Conservation (phyloP, 92 coral and sea anemone species). For the Parazoanthus swiftii region DNA sequence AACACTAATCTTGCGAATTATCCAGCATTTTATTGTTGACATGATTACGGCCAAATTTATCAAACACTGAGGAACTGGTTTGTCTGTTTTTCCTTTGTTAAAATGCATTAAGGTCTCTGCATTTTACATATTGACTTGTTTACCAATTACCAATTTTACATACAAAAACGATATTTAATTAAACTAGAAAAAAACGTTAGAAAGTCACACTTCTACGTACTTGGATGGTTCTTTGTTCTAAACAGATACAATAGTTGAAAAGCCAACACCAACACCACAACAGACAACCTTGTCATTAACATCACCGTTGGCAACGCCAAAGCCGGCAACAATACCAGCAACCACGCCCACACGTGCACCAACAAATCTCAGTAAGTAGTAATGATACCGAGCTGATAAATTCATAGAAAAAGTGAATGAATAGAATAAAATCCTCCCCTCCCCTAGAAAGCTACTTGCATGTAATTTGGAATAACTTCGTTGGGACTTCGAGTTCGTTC, state of each 20-base stretch:
- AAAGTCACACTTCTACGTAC: background rate
- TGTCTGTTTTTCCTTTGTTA: background rate
- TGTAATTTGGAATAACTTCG: too few relatives aligned
- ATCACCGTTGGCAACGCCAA: background rate
- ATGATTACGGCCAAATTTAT: background rate
- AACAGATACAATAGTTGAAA: background rate
- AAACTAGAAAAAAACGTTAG: background rate
- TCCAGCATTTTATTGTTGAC: too few relatives aligned
- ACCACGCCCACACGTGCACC: background rate
- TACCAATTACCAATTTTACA: too few relatives aligned
- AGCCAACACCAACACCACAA: background rate
- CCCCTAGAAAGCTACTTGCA: too few relatives aligned
- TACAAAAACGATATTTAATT: background rate
- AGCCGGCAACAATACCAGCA: background rate
- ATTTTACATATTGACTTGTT: too few relatives aligned
- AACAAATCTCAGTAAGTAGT: background rate
- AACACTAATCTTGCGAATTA: background rate
- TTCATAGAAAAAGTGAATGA: too few relatives aligned
- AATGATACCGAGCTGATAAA: background rate
- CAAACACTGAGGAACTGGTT: background rate
- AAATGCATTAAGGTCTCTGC: background rate
- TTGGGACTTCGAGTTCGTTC: too few relatives aligned
- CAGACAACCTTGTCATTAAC: background rate
- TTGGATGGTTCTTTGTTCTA: background rate
- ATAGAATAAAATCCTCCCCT: too few relatives aligned